Base-by-base conservation (phyloP, 2,888 invertebrate species). In the Erynnis tages region DNA sequence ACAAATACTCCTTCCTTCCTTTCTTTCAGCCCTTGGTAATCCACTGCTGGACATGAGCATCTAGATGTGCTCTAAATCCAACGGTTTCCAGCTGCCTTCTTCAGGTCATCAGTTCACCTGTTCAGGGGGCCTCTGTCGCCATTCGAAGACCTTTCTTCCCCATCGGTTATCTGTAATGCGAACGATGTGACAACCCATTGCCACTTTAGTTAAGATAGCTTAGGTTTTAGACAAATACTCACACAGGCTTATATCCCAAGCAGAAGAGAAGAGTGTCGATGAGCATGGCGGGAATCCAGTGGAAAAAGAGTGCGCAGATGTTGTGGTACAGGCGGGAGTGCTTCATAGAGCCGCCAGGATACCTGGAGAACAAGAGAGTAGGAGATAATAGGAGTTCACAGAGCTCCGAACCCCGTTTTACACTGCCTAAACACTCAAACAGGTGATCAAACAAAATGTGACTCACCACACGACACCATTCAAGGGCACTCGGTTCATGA, bases 271-370 rank as follows among this genome's bases (percentile, higher is more conserved):
- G 77, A 0, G 92, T 81, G 73, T 99, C 99, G 21, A 97, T 91
- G 38, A 97, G 76, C 53, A 97, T 90, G 0, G 98, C 98, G 0
- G 98, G 98, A 40, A 98, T 78, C 90, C 95, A 93, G 79, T 99
- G 99, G 82, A 97, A 97, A 52, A 98, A 89, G 47, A 97, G 79
- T 59, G 95, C 92, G 75, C 95, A 96, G 56, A 97, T 91, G 69
- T 94, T 94, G 82, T 98, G 97, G 52, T 94, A 68, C 2, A 94
- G 72, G 27, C 94, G 92, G 40, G 93, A 94, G 58, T 92, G 93
- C 72, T 96, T 96, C 94, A 97, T 96, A 0, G 95, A 95, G 2
- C 96, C 96, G 1, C 96, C 96, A 0, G 97, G 97, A 75, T 94
- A 93, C 93, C 90, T 90, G 66, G 0, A 47, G 19, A 14, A 30